These are phyloP conservation scores for Xylota segnis DNA, from an alignment of 2,888 invertebrate species.

Conservation along the genomic window DNA sequence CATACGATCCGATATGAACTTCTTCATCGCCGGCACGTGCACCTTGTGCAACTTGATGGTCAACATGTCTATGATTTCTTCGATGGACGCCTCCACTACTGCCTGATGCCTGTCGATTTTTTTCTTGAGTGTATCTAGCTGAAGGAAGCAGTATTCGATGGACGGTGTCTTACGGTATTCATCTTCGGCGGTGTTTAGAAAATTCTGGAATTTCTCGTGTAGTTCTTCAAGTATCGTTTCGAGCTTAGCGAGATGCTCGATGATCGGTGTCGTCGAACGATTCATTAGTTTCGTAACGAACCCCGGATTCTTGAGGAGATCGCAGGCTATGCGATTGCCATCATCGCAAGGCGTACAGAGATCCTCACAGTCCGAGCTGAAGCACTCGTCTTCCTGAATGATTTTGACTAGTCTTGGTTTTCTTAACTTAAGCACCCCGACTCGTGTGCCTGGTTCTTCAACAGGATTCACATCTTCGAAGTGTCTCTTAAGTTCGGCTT, in stretches of 20 bases:
- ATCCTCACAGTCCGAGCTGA: slow-evolving; percentile 80
- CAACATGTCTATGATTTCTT: slow-evolving; percentile 83
- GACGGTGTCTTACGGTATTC: slow-evolving; percentile 80
- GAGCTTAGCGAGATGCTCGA: slow-evolving; percentile 79
- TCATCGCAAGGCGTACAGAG: slow-evolving; percentile 81
- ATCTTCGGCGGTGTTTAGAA: slow-evolving; percentile 78
- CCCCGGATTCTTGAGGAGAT: slow-evolving; percentile 79
- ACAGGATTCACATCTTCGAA: slow-evolving; percentile 6
- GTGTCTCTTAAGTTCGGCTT: slow-evolving; percentile 77
- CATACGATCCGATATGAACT: slow-evolving; percentile 80
- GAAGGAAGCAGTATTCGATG: slow-evolving; percentile 80
- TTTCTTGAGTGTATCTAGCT: slow-evolving; percentile 79
- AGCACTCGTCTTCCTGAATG: slow-evolving; percentile 53
- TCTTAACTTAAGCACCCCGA: not conserved
- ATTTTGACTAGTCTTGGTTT: not conserved
- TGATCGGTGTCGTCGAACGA: slow-evolving; percentile 80
- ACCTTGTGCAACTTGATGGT: slow-evolving; percentile 83
- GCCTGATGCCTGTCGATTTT: slow-evolving; percentile 78
- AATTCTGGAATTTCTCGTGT: slow-evolving; percentile 78
- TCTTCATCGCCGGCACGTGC: slow-evolving; percentile 82
- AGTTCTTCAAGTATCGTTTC: slow-evolving; percentile 78
- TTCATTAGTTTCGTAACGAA: slow-evolving; percentile 82
- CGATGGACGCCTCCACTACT: slow-evolving; percentile 81
- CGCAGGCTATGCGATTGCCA: slow-evolving; percentile 81
- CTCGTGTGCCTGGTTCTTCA: not conserved